These are phyloP conservation scores for Orycteropus afer DNA, from an alignment of 2,113 vertebrate species.

Conservation along the genomic window DNA sequence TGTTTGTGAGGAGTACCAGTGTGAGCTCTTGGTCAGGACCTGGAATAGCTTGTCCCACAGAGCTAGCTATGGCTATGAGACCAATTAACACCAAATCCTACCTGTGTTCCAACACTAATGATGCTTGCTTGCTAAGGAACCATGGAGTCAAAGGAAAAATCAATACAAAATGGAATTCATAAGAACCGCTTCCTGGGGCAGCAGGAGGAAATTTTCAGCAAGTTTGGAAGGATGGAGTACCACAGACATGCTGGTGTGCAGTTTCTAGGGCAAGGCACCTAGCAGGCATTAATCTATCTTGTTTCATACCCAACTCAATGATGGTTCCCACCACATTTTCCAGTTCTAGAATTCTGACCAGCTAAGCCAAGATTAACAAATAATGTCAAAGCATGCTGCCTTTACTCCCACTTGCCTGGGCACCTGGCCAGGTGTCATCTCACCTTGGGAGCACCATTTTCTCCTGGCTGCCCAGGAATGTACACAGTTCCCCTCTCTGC, in stretches of 20 bases:
- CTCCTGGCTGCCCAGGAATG: neutral
- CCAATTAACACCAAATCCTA: neutral
- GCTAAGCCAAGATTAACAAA: neutral
- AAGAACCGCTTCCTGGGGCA: neutral
- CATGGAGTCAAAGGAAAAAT: neutral
- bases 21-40: neutral
- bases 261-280: neutral
- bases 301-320: neutral
- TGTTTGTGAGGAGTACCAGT: fast-evolving
- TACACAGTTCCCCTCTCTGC: neutral
- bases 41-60: neutral
- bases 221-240: neutral
- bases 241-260: neutral
- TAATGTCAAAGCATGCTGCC: neutral
- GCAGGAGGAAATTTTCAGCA: neutral
- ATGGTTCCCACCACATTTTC: neutral
- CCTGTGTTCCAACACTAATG: neutral
- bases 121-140: neutral
- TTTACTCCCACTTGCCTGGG: neutral
- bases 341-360: slow-evolving; percentile 1
- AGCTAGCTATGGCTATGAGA: neutral
- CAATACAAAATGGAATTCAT: neutral
- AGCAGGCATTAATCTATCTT: neutral
- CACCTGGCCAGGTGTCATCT: neutral
- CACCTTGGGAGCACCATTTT: neutral